Base-by-base conservation (phyloP, 2,797 vertebrate species). In the Sebastes kiyomatsui region DNA sequence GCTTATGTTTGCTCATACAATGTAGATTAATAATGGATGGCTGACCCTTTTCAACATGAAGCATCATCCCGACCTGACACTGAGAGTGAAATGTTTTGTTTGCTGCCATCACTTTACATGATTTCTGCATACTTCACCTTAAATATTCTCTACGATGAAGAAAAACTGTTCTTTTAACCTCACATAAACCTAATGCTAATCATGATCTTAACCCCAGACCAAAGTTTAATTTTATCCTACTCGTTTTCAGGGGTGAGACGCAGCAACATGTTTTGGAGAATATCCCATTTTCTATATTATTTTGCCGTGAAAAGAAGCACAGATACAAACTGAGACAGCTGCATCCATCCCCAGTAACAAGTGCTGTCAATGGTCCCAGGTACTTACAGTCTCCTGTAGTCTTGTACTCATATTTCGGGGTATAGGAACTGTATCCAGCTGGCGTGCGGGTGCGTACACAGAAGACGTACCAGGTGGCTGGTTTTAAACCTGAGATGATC, bases 381-480 rank as follows among this genome's bases (percentile, higher is more conserved):
- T 87, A 94, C 94, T 95, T 60, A 95, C 94, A 94, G 94, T 98
- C 97, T 95, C 97, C 97, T 4, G 94, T 93, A 73, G 97, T 98
- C 94, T 98, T 95, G 88, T 97, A 98, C 94, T 99, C 97, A 91
- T 97, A 97, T 94, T 97, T 98, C 73, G 96, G 95, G 81, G 97
- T 97, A 94, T 97, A 98, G 94, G 97, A 96, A 86, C 97, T 97
- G 96, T 97, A 97, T 94, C 98, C 98, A 85, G 96, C 93, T 56
- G 96, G 86, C 14, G 97, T 97, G 82, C 97, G 97, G 82, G 96
- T 96, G 79, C 97, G 97, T 76, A 99, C 96, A 82, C 97, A 96
- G 95, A 99, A 98, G 94, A 98, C 86, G n/a, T 99, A 99, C 94
- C 96, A 97, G 92, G 98, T 98, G 75, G 97, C 96, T 72, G 97